phyloP scores from a whole-genome alignment of 1,140 invertebrate species.

The Steinernema khuongi region DNA sequence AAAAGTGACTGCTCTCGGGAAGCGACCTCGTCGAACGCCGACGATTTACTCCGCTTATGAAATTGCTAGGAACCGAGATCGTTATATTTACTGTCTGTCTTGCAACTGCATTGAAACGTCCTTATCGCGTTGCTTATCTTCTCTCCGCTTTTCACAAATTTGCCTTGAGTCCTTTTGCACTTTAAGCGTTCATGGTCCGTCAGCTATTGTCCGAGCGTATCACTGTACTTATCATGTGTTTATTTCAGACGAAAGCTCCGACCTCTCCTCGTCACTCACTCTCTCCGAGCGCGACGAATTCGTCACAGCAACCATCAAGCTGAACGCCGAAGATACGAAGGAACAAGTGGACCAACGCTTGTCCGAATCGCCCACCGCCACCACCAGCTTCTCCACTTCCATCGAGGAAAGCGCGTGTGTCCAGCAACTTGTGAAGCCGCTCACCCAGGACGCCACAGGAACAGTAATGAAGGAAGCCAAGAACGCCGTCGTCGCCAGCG shows the following conservation, averaged over 20 bases:
- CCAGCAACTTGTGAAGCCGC: not conserved
- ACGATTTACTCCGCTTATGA: no score
- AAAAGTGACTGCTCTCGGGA: no score
- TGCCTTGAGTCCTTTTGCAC: no score
- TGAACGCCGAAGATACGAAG: not conserved
- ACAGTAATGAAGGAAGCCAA: not conserved
- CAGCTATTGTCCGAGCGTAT: no score
- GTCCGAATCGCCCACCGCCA: not conserved
- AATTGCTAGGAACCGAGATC: no score
- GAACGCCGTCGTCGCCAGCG: not conserved
- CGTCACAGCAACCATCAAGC: not conserved
- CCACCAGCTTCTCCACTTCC: not conserved
- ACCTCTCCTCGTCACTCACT: not conserved
- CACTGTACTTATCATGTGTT: not conserved
- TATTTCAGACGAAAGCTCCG: constrained; percentile 2
- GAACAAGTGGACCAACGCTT: not conserved
- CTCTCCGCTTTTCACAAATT: no score
- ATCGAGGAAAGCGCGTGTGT: not conserved
- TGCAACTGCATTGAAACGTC: no score
- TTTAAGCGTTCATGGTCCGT: no score
- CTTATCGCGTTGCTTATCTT: no score
- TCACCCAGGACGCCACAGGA: not conserved
- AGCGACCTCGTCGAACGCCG: no score
- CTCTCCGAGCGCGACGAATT: constrained; percentile 2
- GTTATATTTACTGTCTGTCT: no score